These are phyloP conservation scores for Cremastinae sp. DNA, from an alignment of 2,888 invertebrate genomes.

Conservation along the genomic window DNA sequence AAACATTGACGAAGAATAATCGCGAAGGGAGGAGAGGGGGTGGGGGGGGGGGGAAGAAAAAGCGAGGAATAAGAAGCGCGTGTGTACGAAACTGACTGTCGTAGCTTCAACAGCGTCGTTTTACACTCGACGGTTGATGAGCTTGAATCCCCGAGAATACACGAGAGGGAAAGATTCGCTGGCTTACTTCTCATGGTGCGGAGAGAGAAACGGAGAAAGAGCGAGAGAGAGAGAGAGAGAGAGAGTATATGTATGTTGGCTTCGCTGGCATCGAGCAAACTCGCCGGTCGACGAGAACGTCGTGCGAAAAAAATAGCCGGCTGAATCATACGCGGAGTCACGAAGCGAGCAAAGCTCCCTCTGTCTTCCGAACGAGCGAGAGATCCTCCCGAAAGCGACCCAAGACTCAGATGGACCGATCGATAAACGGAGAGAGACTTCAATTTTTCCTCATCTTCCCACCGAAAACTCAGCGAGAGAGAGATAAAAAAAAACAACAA, in stretches of 20 bases:
- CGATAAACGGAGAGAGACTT: neutral
- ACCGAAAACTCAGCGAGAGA: too few relatives aligned
- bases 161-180: neutral
- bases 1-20: conserved; percentile 21
- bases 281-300: conserved; percentile 48
- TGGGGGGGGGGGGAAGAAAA: neutral
- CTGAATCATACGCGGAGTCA: conserved; percentile 75
- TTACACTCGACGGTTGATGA: conserved; percentile 4
- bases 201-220: neutral
- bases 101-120: neutral
- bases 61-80: neutral
- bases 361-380: conserved; percentile 21
- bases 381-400: too few relatives aligned
- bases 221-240: too few relatives aligned
- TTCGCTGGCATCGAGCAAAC: conserved; percentile 45
- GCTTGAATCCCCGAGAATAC: conserved; percentile 22
- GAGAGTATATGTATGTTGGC: conserved; percentile 32
- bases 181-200: conserved; percentile 3
- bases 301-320: conserved; percentile 71
- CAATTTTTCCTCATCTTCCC: neutral
- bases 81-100: conserved; percentile 2
- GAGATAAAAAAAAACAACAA: too few relatives aligned
- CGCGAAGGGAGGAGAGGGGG: neutral
- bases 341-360: conserved; percentile 58
- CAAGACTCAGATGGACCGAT: neutral